phyloP scores from a whole-genome alignment of 2,888 invertebrate species.

The Tachina lurida region DNA sequence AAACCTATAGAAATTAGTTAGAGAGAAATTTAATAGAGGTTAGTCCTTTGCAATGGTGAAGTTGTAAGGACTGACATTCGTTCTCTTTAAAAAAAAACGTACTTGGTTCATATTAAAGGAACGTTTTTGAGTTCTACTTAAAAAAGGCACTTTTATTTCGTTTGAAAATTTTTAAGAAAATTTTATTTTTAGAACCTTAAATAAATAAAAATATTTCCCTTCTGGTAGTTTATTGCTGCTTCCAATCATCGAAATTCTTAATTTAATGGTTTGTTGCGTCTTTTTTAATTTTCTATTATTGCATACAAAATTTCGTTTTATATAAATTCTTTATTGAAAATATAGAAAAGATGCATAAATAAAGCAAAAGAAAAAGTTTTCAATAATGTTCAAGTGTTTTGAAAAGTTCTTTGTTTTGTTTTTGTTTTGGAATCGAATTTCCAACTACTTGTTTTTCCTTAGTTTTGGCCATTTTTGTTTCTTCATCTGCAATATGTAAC shows the following conservation, averaged over 20 bases:
- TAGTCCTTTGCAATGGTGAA: too few species aligned
- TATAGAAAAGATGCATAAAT: constrained; percentile 35
- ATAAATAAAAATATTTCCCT: neutral
- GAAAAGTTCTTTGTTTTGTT: neutral
- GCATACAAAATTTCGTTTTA: constrained; percentile 18
- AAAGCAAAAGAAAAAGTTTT: constrained; percentile 9
- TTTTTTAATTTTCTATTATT: constrained; percentile 7
- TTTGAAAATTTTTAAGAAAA: too few species aligned
- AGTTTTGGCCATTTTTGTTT: neutral
- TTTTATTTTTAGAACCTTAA: neutral
- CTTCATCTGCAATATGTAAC: constrained; percentile 42
- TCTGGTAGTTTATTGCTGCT: neutral
- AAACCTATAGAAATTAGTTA: too few species aligned
- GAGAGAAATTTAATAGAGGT: too few species aligned
- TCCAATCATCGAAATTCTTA: neutral
- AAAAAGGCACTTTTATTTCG: too few species aligned
- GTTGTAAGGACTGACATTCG: too few species aligned
- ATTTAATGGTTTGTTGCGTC: neutral
- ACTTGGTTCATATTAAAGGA: too few species aligned
- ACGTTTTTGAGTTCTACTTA: too few species aligned
- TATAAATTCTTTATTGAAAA: constrained; percentile 33
- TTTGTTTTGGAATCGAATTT: neutral
- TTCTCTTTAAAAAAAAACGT: too few species aligned
- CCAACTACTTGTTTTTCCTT: neutral
- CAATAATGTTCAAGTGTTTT: constrained; percentile 52